Evolutionary conservation across 2,888 invertebrate genomes (phyloP), one percentile per base, ranked within the genome.

Genomic region (Noctua janthe): DNA sequence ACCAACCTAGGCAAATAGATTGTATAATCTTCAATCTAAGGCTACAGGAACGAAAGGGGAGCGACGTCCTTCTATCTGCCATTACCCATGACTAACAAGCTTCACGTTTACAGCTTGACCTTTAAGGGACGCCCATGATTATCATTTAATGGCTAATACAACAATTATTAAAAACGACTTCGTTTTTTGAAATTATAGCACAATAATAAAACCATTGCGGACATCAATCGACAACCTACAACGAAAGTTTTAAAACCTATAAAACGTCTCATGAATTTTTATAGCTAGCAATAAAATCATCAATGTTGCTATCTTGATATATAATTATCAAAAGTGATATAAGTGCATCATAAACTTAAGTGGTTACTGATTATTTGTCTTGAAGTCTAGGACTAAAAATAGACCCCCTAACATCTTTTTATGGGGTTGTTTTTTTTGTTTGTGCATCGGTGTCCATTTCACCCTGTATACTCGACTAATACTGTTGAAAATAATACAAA

Each of bases 241-340:
- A 59, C 10, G 54, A 72, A 69, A 49, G 49, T 51, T 79, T 54
- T 47, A 17, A 49, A 35, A 54, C 8, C 62, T 56, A 64, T 74
- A 54, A 69, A 74, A 67, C 11, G 39, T 29, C 17, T 66, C 51
- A 62, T 66, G 39, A 73, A 1, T 81, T 83, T 85, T 83, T 81
- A 85, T 70, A 13, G 29, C 64, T 85, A 47, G 72, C 59, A 73
- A 73, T 83, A 83, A 83, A 70, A 85, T 81, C 69, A 51, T 72
- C 81, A 81, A 64, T 73, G 81, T 83, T 81, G 81, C 85, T 47
- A n/a, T 70, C 11, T 64, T 71, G 35, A 39, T 51, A 35, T 17
- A 17, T 69, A 29, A 62, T 66, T 54, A 47, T 1, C 2, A 62
- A 74, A 56, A 47, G 43, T 72, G 54, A 20, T 29, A 64, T 62